Base-by-base conservation (phyloP, 2,113 vertebrate genomes). In the Nannobrachium achirus region DNA sequence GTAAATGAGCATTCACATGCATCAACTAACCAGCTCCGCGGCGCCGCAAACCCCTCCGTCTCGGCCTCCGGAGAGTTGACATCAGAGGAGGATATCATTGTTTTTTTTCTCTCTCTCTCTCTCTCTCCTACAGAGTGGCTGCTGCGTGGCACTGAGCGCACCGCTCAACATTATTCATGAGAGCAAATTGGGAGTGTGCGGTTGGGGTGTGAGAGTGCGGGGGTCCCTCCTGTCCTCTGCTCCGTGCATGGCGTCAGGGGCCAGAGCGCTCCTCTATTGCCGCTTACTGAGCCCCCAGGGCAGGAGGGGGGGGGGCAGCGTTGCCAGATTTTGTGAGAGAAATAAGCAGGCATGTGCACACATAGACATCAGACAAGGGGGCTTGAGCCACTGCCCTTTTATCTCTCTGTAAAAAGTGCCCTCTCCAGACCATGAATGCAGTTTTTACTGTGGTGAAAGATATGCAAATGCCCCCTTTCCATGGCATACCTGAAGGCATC, bases 151-250 rank as follows among this genome's bases (percentile, higher is more conserved):
- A 62, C 81, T 41, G 74, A 80, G 79, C 66, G 44, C 50, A 8
- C 71, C 63, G 67, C 82, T 91, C 83, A 85, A 91, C 90, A 91
- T 94, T 94, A 93, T 94, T 93, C 90, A 92, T 92, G 91, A 93
- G 84, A 87, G 83, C 88, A 93, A 93, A 92, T 92, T 93, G 90
- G 87, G 71, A 80, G 78, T 78, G 18, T 64, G 78, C 80, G 82
- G 87, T 88, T 83, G 78, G 71, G 85, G 19, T 39, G 19, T 39
- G 67, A 75, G 56, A 80, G 62, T 44, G 52, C 73, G 73, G 62
- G n/a, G 67, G 61, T 72, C 67, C 73, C 58, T 69, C 73, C 58
- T 69, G 70, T 84, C 79, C 82, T 83, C 67, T 45, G 61, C 76
- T 85, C 71, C 63, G 65, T 58, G 25, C 69, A 40, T 80, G 76